A percentile compares a stretch with the other conserved stretches of the same genome.
These are phyloP conservation scores for Psittacula derbiana DNA, from an alignment of 2,797 vertebrate genomes.

Conservation along the genomic window DNA sequence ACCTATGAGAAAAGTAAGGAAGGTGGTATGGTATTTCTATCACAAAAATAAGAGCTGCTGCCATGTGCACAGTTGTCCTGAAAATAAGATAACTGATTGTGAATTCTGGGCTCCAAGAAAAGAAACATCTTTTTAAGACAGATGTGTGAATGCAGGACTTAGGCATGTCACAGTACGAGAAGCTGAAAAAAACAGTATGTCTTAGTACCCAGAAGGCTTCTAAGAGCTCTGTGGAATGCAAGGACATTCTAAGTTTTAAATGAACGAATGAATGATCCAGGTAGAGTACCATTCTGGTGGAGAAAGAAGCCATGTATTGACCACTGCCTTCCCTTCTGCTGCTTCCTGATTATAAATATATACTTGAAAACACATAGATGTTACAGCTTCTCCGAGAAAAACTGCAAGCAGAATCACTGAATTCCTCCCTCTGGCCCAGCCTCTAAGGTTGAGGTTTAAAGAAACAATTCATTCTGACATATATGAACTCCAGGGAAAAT, in stretches of 20 bases:
- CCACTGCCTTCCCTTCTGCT: background rate
- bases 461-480: background rate
- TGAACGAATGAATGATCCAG: background rate
- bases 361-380: background rate
- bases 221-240: background rate
- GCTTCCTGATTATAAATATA: background rate
- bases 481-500: background rate
- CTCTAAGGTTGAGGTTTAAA: background rate
- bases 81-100: background rate
- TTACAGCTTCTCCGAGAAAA: background rate
- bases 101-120: background rate
- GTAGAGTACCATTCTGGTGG: background rate
- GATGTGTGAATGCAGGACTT: rapidly evolving
- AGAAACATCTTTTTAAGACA: background rate
- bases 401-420: background rate
- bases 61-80: background rate
- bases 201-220: background rate
- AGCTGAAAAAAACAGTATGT: background rate
- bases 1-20: background rate
- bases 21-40: background rate
- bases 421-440: background rate
- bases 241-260: background rate
- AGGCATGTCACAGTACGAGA: background rate
- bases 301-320: background rate
- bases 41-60: background rate